phyloP scores from a whole-genome alignment of 2,797 vertebrate species.

The Babyrousa celebensis region DNA sequence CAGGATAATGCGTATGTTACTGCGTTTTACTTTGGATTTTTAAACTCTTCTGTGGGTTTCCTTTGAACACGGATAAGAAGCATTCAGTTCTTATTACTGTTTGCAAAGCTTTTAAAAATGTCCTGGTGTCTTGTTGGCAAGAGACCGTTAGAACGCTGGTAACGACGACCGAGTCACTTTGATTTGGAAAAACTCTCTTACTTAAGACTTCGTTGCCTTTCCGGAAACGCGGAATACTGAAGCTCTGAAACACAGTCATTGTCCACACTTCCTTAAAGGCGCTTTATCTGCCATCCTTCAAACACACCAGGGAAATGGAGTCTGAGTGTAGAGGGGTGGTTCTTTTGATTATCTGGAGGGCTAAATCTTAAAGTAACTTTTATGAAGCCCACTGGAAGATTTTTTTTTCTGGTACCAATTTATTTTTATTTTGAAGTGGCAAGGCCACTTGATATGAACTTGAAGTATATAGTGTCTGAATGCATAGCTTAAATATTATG shows the following conservation, averaged over 20 bases:
- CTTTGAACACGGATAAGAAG: slow-evolving; percentile 81
- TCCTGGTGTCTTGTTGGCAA: slow-evolving; percentile 77
- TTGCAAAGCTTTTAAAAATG: slow-evolving; percentile 83
- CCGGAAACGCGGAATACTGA: slow-evolving; percentile 64
- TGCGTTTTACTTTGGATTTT: slow-evolving; percentile 74
- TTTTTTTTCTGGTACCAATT: slow-evolving; percentile 65
- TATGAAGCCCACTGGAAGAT: slow-evolving; percentile 46
- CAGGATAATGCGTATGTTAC: background rate
- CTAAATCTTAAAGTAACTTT: slow-evolving; percentile 67
- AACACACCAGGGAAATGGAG: slow-evolving; percentile 72
- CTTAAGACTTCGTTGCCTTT: slow-evolving; percentile 83
- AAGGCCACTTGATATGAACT: slow-evolving; percentile 43
- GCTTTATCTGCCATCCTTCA: slow-evolving; percentile 76
- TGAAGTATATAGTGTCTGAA: slow-evolving; percentile 37
- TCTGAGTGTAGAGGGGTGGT: slow-evolving; percentile 46
- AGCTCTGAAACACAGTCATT: slow-evolving; percentile 81
- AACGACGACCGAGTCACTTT: slow-evolving; percentile 86
- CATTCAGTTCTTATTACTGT: slow-evolving; percentile 83
- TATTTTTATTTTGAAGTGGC: slow-evolving; percentile 66
- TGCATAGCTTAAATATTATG: background rate
- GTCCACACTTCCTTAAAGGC: slow-evolving; percentile 78
- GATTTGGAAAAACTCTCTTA: slow-evolving; percentile 83
- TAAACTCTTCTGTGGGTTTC: slow-evolving; percentile 71
- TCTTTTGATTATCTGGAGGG: slow-evolving; percentile 64
- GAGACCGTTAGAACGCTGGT: slow-evolving; percentile 75